Conservation (phyloP, 1,140 invertebrate genomes). For the Pogonomyrmex barbatus region DNA sequence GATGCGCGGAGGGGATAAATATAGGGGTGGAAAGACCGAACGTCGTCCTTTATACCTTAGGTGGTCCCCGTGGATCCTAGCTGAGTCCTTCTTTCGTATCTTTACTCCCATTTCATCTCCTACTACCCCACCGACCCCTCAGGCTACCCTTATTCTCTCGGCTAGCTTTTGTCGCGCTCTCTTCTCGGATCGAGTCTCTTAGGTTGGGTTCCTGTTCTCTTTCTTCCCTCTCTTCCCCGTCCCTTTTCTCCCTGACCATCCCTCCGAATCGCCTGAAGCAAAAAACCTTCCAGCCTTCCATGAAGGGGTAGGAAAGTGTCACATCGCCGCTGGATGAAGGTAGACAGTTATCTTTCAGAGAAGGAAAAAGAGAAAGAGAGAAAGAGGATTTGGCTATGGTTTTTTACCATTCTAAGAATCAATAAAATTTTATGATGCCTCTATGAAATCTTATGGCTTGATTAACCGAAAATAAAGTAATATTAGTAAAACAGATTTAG, state of each 20-base stretch:
- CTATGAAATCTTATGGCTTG: neutral
- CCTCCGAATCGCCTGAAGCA: slow-evolving; percentile 80
- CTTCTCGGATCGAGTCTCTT: slow-evolving; percentile 82
- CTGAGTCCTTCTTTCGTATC: slow-evolving; percentile 83
- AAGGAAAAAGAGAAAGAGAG: slow-evolving; percentile 47
- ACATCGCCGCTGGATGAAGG: slow-evolving; percentile 74
- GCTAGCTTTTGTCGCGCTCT: slow-evolving; percentile 79
- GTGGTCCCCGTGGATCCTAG: slow-evolving; percentile 83
- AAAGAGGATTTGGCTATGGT: slow-evolving; percentile 64
- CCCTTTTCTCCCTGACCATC: slow-evolving; percentile 63
- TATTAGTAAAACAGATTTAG: neutral
- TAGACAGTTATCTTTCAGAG: slow-evolving; percentile 82
- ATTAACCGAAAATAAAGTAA: slow-evolving; percentile 43
- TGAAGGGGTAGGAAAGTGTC: slow-evolving; percentile 67
- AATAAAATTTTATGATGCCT: slow-evolving; percentile 59
- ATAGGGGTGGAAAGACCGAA: slow-evolving; percentile 76
- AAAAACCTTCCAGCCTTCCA: slow-evolving; percentile 82
- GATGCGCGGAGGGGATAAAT: slow-evolving; percentile 73
- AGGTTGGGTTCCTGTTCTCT: slow-evolving; percentile 81
- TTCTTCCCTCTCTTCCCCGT: neutral
- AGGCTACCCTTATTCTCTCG: slow-evolving; percentile 81
- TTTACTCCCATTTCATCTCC: slow-evolving; percentile 76
- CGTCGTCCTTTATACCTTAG: slow-evolving; percentile 84
- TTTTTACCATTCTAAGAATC: slow-evolving; percentile 62
- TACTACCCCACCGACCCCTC: slow-evolving; percentile 67